Percentiles rank a stretch among this genome's conserved stretches.
These are phyloP conservation scores for Metopia argyrocephala DNA, from an alignment of 2,888 invertebrate genomes.

Conservation along the genomic window DNA sequence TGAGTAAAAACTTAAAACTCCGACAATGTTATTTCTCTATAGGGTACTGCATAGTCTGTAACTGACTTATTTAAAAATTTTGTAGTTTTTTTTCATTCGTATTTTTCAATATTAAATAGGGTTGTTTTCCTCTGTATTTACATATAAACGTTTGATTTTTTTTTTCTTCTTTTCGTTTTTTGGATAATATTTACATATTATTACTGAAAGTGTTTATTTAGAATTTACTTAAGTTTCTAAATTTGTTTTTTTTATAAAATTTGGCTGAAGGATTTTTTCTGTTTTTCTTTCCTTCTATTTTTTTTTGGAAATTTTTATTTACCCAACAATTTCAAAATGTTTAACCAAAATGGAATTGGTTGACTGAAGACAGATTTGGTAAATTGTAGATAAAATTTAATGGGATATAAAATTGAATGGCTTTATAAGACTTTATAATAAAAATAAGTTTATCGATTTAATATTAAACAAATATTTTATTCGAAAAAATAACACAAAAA, in stretches of 20 bases:
- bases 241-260: slow-evolving; percentile 15
- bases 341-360: slow-evolving; percentile 44
- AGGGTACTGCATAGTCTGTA: slow-evolving; percentile 7
- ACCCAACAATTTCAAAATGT: slow-evolving; percentile 36
- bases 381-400: slow-evolving; percentile 9
- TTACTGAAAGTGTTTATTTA: slow-evolving; percentile 58
- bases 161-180: background rate
- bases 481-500: too few species aligned
- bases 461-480: background rate
- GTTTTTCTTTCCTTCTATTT: too few species aligned
- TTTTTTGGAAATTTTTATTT: slow-evolving; percentile 42
- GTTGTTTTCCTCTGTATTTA: slow-evolving; percentile 45
- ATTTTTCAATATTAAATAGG: slow-evolving; percentile 35
- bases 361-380: background rate
- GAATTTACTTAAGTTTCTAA: slow-evolving; percentile 36
- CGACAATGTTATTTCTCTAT: background rate
- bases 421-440: background rate
- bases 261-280: background rate
- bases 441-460: too few species aligned
- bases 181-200: slow-evolving; percentile 57
- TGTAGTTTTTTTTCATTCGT: background rate
- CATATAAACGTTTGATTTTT: slow-evolving; percentile 36
- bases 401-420: slow-evolving; percentile 7
- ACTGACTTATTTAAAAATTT: slow-evolving; percentile 9
- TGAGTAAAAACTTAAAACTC: too few species aligned